These are phyloP conservation scores for Conus canariensis DNA, from an alignment of 2,888 invertebrate species.

Conservation along the genomic window DNA sequence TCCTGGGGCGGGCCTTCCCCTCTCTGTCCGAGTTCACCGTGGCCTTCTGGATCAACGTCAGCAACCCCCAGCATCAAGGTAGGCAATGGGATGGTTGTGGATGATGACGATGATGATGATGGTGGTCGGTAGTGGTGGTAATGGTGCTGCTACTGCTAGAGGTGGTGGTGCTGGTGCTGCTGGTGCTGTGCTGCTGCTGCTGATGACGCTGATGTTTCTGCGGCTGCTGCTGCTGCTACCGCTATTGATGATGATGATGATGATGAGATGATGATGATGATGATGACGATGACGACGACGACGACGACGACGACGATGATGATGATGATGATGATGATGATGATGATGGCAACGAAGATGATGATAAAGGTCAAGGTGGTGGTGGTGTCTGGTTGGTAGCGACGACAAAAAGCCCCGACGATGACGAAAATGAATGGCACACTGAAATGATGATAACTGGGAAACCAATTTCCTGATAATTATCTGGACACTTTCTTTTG, in stretches of 20 bases:
- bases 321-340: background rate
- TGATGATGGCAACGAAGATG: background rate
- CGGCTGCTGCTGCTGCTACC: background rate
- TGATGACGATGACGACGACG: background rate
- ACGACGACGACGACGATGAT: background rate
- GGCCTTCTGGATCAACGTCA: conserved; percentile 74
- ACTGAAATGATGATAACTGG: too few species aligned
- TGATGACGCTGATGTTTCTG: background rate
- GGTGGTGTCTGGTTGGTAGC: background rate
- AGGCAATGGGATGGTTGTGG: too few species aligned
- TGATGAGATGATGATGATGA: background rate
- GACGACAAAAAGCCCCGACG: background rate
- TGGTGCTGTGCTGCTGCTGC: background rate
- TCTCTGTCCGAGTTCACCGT: conserved; percentile 72
- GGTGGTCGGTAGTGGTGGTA: background rate
- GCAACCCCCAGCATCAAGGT: conserved; percentile 55
- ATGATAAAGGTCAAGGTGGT: background rate
- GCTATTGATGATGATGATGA: background rate
- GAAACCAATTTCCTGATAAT: too few species aligned
- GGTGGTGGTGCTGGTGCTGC: background rate
- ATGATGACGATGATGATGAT: background rate
- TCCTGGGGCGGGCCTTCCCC: conserved; percentile 75
- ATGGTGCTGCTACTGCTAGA: background rate
- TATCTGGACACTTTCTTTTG: too few species aligned
- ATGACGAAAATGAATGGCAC: background rate